phyloP scores from a whole-genome alignment of 2,888 invertebrate genomes.

The Drosophila prostipennis region DNA sequence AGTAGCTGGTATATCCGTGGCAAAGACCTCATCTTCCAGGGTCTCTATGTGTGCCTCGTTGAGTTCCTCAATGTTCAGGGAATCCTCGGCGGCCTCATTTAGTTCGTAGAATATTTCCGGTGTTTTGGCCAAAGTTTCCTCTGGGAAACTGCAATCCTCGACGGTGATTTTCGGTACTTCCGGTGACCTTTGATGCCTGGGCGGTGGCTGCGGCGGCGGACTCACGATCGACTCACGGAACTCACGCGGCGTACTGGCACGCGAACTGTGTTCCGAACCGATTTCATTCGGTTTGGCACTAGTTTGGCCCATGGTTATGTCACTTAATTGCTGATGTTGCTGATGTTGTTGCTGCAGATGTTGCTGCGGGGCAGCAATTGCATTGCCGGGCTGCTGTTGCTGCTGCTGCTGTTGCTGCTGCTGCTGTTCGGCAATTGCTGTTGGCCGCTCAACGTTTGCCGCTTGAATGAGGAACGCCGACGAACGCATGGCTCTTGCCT shows the following conservation, averaged over 20 bases:
- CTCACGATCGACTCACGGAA: conserved; percentile 77
- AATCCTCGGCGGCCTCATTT: conserved; percentile 41
- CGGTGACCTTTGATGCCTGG: conserved; percentile 53
- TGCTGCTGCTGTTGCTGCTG: conserved; percentile 7
- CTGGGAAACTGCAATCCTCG: conserved; percentile 76
- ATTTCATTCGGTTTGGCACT: conserved; percentile 71
- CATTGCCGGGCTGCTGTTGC: conserved; percentile 6
- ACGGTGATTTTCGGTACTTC: conserved; percentile 82
- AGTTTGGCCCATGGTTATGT: conserved; percentile 78
- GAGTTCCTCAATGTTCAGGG: conserved; percentile 64
- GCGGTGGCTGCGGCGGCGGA: conserved; percentile 57
- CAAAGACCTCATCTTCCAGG: conserved; percentile 66
- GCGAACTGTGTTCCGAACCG: conserved; percentile 56
- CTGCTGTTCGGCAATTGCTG: conserved; percentile 16
- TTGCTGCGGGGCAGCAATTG: conserved; percentile 44
- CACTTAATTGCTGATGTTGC: conserved; percentile 52
- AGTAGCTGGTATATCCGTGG: conserved; percentile 67
- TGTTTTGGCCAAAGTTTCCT: conserved; percentile 13
- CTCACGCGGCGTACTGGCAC: conserved; percentile 70
- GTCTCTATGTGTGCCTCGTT: conserved; percentile 72
- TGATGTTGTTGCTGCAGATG: conserved; percentile 48
- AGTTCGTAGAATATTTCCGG: conserved; percentile 74
- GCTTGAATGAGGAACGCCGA: conserved; percentile 63
- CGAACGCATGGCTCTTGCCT: conserved; percentile 22
- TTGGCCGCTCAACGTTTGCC: conserved; percentile 67